A percentile compares a stretch with the other conserved stretches of the same genome.
phyloP scores from a whole-genome alignment of 53 echinoderm and acorn worm species.

The Patiria pectinifera region DNA sequence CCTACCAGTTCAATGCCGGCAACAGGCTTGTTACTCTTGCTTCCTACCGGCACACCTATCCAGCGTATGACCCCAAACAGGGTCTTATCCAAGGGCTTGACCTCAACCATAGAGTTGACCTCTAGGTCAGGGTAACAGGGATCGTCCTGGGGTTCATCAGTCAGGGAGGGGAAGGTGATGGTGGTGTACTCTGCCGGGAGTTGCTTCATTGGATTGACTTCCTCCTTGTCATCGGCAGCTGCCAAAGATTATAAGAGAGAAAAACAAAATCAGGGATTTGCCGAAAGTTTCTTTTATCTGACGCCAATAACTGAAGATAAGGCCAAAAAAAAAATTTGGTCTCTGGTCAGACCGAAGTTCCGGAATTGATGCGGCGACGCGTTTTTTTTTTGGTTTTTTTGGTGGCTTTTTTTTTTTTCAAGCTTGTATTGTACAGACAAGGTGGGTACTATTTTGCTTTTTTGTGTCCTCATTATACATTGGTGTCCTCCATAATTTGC shows the following conservation, averaged over 20 bases:
- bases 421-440: too few species aligned
- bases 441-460: too few species aligned
- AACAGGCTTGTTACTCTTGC: background rate
- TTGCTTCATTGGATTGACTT: background rate
- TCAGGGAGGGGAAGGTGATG: background rate
- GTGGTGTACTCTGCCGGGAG: background rate
- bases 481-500: too few species aligned
- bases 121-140: constrained; percentile 47
- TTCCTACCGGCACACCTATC: constrained; percentile 43
- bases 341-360: too few species aligned
- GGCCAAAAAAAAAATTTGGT: too few species aligned
- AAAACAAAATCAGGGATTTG: too few species aligned
- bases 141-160: background rate
- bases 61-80: constrained; percentile 80
- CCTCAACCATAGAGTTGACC: constrained; percentile 84
- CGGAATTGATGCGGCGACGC: too few species aligned
- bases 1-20: constrained; percentile 93
- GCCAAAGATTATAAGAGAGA: background rate
- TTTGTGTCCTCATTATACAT: too few species aligned
- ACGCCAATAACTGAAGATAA: too few species aligned
- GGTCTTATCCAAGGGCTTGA: constrained; percentile 14
- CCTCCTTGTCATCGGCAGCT: constrained; percentile 1
- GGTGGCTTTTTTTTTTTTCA: too few species aligned
- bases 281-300: too few species aligned
- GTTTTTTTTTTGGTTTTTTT: too few species aligned